Base-by-base conservation (phyloP, 2,113 vertebrate genomes). In the Mesoclemmys tuberculata region DNA sequence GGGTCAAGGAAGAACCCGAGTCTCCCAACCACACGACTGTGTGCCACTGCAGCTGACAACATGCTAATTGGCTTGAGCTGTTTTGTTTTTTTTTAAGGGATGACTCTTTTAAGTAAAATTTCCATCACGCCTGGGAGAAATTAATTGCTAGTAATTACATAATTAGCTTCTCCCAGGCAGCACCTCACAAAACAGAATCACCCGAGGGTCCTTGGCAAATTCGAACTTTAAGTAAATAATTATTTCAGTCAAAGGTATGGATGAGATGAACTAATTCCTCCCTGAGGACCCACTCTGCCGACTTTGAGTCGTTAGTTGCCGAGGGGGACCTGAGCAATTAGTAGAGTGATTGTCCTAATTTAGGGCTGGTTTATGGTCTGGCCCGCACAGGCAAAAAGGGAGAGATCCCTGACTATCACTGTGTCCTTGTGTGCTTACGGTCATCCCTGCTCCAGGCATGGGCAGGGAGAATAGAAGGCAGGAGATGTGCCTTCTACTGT, bases 71-170 rank as follows among this genome's bases (percentile, higher is more conserved):
- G 44, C 80, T 89, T 89, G 44, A 84, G 91, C 83, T 18, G 46
- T 80, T 21, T 56, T 27, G 14, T 61, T 27, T 27, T 56, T 56
- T 16, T 61, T 61, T 61, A 55, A 38, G 7, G 68, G 29, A 61
- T 5, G 21, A 82, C 46, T 77, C 90, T 90, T 89, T 56, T 74
- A 94, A 96, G 81, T 92, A 87, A 88, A 95, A 92, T 96, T 95
- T 95, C 96, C 88, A 64, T 88, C 89, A 41, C 74, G 83, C 90
- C 84, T 80, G 74, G 56, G 52, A 88, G 89, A 92, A 93, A 94
- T 95, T 95, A 97, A 97, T 96, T 95, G 94, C 95, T 91, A 2
- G 86, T 90, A 95, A 74, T 91, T 96, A 56, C 90, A 95, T 94
- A 95, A 95, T 95, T 93, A 95, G 88, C 89, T 96, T 80, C 85